A percentile compares a stretch with the other conserved stretches of the same genome.
phyloP scores from a whole-genome alignment of 2,888 invertebrate species.

The Mythimna pallens region DNA sequence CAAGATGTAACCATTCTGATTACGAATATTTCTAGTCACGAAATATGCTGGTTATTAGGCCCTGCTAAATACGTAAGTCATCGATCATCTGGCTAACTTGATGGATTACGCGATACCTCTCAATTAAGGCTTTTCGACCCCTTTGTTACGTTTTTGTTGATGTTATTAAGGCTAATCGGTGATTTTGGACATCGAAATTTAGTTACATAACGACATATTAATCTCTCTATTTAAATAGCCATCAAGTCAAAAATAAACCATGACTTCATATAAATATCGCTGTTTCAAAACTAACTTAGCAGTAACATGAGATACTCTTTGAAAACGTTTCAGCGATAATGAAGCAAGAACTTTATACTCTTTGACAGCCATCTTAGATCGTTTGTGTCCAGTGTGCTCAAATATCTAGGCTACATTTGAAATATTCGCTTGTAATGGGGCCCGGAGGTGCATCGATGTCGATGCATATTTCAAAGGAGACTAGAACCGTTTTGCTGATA shows the following conservation, averaged over 20 bases:
- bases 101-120: slow-evolving; percentile 67
- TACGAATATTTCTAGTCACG: slow-evolving; percentile 53
- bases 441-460: slow-evolving; percentile 39
- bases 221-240: neutral
- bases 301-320: slow-evolving; percentile 31
- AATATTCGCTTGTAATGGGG: slow-evolving; percentile 32
- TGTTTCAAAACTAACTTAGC: neutral
- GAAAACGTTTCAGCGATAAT: slow-evolving; percentile 40
- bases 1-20: slow-evolving; percentile 50
- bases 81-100: slow-evolving; percentile 65
- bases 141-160: slow-evolving; percentile 61
- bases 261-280: neutral
- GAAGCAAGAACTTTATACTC: slow-evolving; percentile 30
- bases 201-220: neutral
- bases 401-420: slow-evolving; percentile 43
- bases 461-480: slow-evolving; percentile 48
- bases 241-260: neutral
- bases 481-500: slow-evolving; percentile 11
- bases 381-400: slow-evolving; percentile 32
- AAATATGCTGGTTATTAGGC: slow-evolving; percentile 52
- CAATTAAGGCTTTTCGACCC: slow-evolving; percentile 60
- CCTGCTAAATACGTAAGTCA: slow-evolving; percentile 47
- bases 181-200: slow-evolving; percentile 5
- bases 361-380: slow-evolving; percentile 26
- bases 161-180: slow-evolving; percentile 45